These are phyloP conservation scores for Urocynchramus pylzowi DNA, from an alignment of 2,113 vertebrate genomes.

Conservation along the genomic window DNA sequence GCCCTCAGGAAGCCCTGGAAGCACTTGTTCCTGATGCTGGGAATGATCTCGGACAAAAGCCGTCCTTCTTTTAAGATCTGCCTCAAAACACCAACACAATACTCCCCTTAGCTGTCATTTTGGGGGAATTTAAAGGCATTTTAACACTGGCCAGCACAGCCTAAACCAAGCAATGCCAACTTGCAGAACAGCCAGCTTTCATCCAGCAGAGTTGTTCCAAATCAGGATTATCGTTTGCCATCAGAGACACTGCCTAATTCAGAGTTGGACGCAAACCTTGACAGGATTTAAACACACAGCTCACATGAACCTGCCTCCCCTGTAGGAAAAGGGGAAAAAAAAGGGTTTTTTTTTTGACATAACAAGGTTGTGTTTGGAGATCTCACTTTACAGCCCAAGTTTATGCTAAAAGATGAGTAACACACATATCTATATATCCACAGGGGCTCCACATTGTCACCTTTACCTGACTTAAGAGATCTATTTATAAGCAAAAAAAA, in stretches of 20 bases:
- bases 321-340: not conserved
- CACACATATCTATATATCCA: not conserved
- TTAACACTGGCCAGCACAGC: not conserved
- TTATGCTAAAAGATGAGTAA: not conserved
- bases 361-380: not conserved
- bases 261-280: not conserved
- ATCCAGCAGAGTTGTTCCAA: not conserved
- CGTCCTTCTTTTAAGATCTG: not conserved
- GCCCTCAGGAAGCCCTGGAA: not conserved
- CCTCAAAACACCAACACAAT: not conserved
- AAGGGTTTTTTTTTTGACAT: too few relatives aligned
- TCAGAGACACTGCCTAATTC: not conserved
- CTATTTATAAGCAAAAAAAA: conserved; percentile 1
- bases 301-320: not conserved
- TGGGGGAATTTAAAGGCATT: not conserved
- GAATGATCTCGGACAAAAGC: not conserved
- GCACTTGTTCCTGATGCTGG: not conserved
- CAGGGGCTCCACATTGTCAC: not conserved
- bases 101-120: not conserved
- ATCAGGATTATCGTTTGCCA: not conserved
- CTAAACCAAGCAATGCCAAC: not conserved
- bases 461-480: not conserved
- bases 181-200: not conserved
- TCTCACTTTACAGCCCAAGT: not conserved
- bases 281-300: not conserved